phyloP scores from a whole-genome alignment of 1,140 invertebrate species.

The Bemisia tabaci region DNA sequence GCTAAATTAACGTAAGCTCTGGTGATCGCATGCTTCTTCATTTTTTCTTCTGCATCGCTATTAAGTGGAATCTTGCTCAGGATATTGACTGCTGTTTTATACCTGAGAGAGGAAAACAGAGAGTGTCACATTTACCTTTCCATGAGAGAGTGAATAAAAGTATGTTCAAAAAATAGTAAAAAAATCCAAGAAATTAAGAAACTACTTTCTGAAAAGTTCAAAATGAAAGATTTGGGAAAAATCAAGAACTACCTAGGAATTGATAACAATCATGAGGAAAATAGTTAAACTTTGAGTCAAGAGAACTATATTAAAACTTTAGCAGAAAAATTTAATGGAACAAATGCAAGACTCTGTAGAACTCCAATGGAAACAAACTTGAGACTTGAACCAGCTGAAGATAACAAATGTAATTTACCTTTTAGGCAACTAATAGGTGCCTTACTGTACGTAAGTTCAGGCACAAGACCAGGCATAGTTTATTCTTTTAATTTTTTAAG shows the following conservation, averaged over 20 bases:
- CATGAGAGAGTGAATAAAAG: too few relatives aligned
- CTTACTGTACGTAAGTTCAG: conserved; percentile 31
- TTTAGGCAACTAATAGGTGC: conserved; percentile 27
- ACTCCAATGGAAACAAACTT: conserved; percentile 22
- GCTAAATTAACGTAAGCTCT: background rate
- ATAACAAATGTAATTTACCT: conserved; percentile 9
- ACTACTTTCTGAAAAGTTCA: background rate
- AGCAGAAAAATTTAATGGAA: conserved; percentile 22
- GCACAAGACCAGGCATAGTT: conserved; percentile 34
- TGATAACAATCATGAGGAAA: conserved; percentile 1
- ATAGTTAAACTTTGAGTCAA: conserved; percentile 10
- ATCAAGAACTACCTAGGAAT: conserved; percentile 13
- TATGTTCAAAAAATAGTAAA: background rate
- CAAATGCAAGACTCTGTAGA: conserved; percentile 18
- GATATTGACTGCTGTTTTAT: background rate
- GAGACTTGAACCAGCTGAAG: conserved; percentile 14
- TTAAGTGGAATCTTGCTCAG: background rate
- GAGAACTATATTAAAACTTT: conserved; percentile 13
- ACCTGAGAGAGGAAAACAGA: background rate
- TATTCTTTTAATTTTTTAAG: conserved; percentile 31
- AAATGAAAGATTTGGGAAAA: conserved; percentile 12
- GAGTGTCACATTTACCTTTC: too few relatives aligned
- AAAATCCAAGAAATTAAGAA: background rate
- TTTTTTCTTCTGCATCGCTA: background rate
- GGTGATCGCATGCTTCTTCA: background rate